Percentiles rank a stretch among this genome's conserved stretches.
phyloP scores from a whole-genome alignment of 37 sponge, comb jelly and placozoan species.

The Chondrosia reniformis region DNA sequence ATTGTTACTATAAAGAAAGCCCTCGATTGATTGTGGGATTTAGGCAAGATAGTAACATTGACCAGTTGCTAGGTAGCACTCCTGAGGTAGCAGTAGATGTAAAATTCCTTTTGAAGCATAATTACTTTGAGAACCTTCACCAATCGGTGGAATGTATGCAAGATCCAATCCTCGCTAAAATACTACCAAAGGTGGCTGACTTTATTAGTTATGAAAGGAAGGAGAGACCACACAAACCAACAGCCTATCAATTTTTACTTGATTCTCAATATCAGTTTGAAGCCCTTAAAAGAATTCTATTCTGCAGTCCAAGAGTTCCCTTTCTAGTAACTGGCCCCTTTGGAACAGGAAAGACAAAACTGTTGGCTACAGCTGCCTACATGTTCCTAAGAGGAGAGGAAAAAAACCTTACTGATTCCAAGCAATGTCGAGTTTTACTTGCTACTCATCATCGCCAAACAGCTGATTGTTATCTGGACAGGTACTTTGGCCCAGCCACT shows the following conservation, averaged over 20 bases:
- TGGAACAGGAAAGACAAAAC: slow-evolving; percentile 42
- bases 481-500: slow-evolving; percentile 15
- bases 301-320: neutral
- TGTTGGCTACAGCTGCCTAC: slow-evolving; percentile 26
- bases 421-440: neutral
- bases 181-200: neutral
- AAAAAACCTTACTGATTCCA: no score
- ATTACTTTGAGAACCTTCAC: slow-evolving; percentile 20
- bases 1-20: no score
- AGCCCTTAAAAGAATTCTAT: neutral
- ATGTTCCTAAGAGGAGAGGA: neutral
- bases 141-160: neutral
- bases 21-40: neutral
- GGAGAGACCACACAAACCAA: neutral
- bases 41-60: neutral
- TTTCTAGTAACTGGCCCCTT: slow-evolving; percentile 29
- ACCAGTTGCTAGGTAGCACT: no score
- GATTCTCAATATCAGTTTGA: slow-evolving; percentile 23
- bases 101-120: slow-evolving; percentile 5
- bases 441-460: slow-evolving; percentile 9
- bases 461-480: slow-evolving; percentile 18
- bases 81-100: neutral
- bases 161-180: neutral
- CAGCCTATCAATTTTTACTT: neutral
- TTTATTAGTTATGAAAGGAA: neutral